Base-by-base conservation (phyloP, 2,797 vertebrate species). In the Octomys mimax region DNA sequence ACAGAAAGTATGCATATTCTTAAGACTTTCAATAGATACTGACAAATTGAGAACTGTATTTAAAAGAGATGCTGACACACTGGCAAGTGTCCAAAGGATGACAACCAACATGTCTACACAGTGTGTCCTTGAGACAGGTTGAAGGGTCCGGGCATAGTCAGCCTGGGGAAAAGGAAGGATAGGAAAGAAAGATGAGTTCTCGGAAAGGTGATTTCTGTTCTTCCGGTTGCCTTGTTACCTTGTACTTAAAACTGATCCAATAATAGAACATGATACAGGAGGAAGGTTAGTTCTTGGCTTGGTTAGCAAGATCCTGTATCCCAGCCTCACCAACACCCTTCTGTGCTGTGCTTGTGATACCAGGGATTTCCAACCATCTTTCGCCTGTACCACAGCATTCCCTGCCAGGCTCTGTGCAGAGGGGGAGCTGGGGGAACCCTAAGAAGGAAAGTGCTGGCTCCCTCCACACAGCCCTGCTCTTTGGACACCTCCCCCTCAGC, bases 61-160 rank as follows among this genome's bases (percentile, higher is more conserved):
- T 94, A 80, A 70, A 85, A 89, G 87, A 87, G 71, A 93, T 24
- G n/a, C 59, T 87, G 70, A 94, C 62, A 96, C 61, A 84, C 28
- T 70, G 96, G 88, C 68, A 73, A 24, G 62, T 61, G 6, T 79
- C 62, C 82, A 79, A 84, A 82, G 71, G 28, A 79, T 80, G 64
- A 46, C 89, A 95, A 83, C 73, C 42, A 54, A 92, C 90, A 75
- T 19, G 7, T 83, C 54, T 80, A 94, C 4, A 57, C 13, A 85
- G 21, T 49, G 39, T 11, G 36, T 91, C 79, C 71, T 57, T 33
- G 18, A 80, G 42, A 18, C 57, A 54, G 36, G n/a, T 6, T 46
- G 2, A 90, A 91, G 57, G 49, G 62, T 33, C 33, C 13, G 13
- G 26, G 52, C 54, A 16, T 52, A 24, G 59, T 24, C 42, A 39